Conservation (phyloP, 1,140 invertebrate genomes). For the Drosophila aff. region DNA sequence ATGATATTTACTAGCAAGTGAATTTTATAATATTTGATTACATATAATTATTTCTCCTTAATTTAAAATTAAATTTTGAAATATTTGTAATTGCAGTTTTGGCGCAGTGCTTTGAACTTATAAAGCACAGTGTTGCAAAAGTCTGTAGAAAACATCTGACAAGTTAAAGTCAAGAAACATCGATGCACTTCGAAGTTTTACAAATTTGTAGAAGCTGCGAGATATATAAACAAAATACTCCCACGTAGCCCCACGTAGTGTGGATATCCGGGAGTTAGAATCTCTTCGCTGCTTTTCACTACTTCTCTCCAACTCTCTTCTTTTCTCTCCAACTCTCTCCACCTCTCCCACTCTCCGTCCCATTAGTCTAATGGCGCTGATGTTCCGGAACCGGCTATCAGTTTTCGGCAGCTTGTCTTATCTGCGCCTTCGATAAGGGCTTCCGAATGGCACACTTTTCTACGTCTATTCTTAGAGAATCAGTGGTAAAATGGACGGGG, state of each 20-base stretch:
- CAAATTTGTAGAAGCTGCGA: too few species aligned
- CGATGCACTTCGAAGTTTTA: too few species aligned
- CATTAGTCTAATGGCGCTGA: conserved; percentile 7
- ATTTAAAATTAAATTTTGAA: too few species aligned
- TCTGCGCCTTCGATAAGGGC: conserved; percentile 16
- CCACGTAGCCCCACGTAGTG: background rate
- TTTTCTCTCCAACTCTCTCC: background rate
- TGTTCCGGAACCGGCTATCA: conserved; percentile 16
- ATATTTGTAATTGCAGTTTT: too few species aligned
- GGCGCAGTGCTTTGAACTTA: too few species aligned
- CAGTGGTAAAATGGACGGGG: conserved; percentile 49
- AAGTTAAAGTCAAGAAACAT: too few species aligned
- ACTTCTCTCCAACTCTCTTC: background rate
- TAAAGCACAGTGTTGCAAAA: too few species aligned
- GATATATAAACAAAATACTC: too few species aligned
- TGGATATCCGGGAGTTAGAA: background rate
- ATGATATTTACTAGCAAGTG: too few species aligned
- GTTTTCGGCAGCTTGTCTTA: conserved; percentile 33
- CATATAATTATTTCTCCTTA: too few species aligned
- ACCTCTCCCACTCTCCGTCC: background rate
- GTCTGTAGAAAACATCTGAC: too few species aligned
- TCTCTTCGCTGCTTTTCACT: background rate
- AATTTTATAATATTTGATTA: too few species aligned
- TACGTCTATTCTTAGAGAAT: background rate
- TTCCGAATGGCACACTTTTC: background rate